phyloP scores from a whole-genome alignment of 1,140 invertebrate genomes.

The Saccostrea echinata region DNA sequence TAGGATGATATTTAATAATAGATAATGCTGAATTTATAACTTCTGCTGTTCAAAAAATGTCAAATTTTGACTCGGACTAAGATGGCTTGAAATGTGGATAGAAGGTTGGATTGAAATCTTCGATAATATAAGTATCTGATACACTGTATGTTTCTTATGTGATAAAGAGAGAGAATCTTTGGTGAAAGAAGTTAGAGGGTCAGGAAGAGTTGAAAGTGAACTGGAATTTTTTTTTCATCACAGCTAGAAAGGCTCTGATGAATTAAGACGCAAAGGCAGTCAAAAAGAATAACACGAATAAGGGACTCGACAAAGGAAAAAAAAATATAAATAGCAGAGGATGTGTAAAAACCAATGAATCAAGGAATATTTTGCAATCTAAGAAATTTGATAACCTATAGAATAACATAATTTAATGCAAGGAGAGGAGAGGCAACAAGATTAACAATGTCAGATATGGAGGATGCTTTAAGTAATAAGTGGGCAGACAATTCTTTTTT shows the following conservation, averaged over 20 bases:
- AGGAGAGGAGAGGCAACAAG: constrained; percentile 23
- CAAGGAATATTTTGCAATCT: too few species aligned
- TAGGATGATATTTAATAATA: background rate
- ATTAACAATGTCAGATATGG: constrained; percentile 55
- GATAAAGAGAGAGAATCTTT: background rate
- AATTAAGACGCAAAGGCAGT: constrained; percentile 25
- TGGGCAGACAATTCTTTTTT: constrained; percentile 45
- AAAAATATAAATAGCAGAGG: background rate
- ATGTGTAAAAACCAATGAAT: constrained; percentile 40
- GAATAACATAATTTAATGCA: too few species aligned
- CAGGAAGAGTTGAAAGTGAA: background rate
- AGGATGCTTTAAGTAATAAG: constrained; percentile 47
- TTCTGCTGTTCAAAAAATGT: background rate
- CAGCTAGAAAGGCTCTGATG: constrained; percentile 33
- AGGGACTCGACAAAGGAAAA: background rate
- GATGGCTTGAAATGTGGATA: too few species aligned
- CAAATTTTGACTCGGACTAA: background rate
- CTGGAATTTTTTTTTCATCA: constrained; percentile 13
- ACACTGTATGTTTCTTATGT: background rate
- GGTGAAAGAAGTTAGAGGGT: background rate
- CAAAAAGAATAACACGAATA: constrained; percentile 44
- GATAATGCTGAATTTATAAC: background rate
- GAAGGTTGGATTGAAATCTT: background rate
- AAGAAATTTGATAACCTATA: too few species aligned
- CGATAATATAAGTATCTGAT: background rate